These are phyloP conservation scores for Lycopodina hypogea DNA, from an alignment of 37 sponge, comb jelly and placozoan species.

Conservation along the genomic window DNA sequence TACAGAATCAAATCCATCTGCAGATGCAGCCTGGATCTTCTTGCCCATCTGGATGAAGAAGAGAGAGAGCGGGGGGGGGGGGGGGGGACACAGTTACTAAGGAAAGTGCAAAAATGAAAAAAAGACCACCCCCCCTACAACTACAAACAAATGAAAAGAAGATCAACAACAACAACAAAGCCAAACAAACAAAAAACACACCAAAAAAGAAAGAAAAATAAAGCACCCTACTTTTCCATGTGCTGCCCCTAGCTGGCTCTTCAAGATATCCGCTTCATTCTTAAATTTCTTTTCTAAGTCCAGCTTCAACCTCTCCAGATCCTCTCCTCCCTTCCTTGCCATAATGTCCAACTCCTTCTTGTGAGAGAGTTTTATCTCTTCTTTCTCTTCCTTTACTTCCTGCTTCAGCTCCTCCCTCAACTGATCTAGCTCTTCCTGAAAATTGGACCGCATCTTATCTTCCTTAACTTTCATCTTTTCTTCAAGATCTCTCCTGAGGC, in stretches of 20 bases:
- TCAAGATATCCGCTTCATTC: conserved; percentile 7
- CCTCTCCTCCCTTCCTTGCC: conserved; percentile 12
- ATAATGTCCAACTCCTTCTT: conserved; percentile 13
- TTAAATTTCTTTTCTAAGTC: conserved; percentile 4
- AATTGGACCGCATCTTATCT: background rate
- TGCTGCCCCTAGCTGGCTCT: background rate
- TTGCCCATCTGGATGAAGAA: background rate
- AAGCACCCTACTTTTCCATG: conserved; percentile 11
- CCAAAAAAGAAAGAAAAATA: background rate
- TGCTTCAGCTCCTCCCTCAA: conserved; percentile 12
- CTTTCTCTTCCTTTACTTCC: background rate
- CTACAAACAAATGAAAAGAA: no score
- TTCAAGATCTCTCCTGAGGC: conserved; percentile 5
- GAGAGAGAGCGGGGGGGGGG: background rate
- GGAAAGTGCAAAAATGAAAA: background rate
- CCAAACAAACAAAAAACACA: no score
- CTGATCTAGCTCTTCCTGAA: background rate
- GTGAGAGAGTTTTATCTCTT: background rate
- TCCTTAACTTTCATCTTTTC: conserved; percentile 21
- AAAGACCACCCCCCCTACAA: no score
- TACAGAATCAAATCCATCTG: background rate
- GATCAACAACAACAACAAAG: no score
- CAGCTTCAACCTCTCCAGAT: conserved; percentile 10
- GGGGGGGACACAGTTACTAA: background rate
- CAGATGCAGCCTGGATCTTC: conserved; percentile 10